Evolutionary conservation across 2,797 vertebrate species (phyloP).

Genomic region (Cossypha polioptera): DNA sequence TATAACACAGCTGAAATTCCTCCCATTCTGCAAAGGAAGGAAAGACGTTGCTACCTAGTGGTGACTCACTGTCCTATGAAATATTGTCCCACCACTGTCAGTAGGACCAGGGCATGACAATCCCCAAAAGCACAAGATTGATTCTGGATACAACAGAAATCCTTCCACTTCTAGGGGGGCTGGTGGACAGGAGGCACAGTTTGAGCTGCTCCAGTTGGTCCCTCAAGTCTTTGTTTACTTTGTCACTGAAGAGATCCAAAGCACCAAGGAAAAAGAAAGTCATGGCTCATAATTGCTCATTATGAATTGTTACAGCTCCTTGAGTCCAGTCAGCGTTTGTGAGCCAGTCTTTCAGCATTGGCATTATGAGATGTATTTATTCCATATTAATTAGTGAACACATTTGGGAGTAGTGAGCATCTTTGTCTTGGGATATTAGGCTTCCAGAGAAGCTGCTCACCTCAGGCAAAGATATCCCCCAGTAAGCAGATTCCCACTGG

Average conservation of each 20-base stretch:
- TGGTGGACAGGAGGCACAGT: neutral
- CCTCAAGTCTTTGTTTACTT: neutral
- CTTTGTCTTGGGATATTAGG: slow-evolving; percentile 21
- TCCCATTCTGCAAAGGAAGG: neutral
- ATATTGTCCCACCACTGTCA: neutral
- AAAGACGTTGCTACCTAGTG: neutral
- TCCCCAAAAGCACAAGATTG: neutral
- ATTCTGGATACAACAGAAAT: neutral
- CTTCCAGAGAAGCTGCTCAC: slow-evolving; percentile 12
- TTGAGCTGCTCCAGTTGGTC: neutral
- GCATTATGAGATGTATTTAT: neutral
- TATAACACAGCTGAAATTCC: neutral
- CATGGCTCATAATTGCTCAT: neutral
- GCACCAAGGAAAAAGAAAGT: neutral
- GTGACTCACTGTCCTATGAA: neutral
- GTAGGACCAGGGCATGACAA: neutral
- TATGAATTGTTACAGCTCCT: neutral
- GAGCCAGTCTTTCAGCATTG: neutral
- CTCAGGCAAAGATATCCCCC: slow-evolving; percentile 27
- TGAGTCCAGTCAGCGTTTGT: neutral
- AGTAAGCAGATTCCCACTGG: slow-evolving; percentile 37
- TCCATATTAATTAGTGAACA: slow-evolving; percentile 1
- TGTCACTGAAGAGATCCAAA: neutral
- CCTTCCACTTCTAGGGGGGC: neutral
- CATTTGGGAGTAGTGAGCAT: slow-evolving; percentile 11